A percentile compares a stretch with the other conserved stretches of the same genome.
Conservation (phyloP, 1,140 invertebrate species). For the Scaptomyza graminum region DNA sequence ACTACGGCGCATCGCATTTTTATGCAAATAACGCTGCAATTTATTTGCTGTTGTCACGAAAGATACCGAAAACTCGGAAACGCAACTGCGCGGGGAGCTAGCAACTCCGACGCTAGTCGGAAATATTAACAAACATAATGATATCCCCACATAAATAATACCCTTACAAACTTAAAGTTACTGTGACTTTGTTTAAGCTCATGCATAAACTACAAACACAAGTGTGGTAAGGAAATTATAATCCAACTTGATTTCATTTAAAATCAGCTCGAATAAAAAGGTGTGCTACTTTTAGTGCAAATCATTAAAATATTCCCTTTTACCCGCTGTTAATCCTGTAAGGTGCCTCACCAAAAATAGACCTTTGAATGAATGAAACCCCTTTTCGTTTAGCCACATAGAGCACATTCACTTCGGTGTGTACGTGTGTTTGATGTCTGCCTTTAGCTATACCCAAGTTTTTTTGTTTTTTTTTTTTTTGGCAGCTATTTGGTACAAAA, state of each 20-base stretch:
- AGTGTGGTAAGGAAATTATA: too few relatives aligned
- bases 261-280: too few relatives aligned
- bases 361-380: background rate
- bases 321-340: conserved; percentile 1
- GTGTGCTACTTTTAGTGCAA: background rate
- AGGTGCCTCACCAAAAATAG: conserved; percentile 4
- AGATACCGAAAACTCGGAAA: conserved; percentile 7
- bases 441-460: conserved; percentile 27
- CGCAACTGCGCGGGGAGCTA: background rate
- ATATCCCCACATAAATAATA: conserved; percentile 57
- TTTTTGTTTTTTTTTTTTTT: conserved; percentile 11
- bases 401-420: conserved; percentile 29
- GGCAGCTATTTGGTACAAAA: conserved; percentile 32
- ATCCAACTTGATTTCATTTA: too few relatives aligned
- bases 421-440: background rate
- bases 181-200: background rate
- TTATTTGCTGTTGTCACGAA: conserved; percentile 78
- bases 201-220: too few relatives aligned
- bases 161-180: conserved; percentile 27
- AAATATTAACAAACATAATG: conserved; percentile 72
- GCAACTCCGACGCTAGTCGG: conserved; percentile 54
- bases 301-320: conserved; percentile 1
- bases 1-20: conserved; percentile 63
- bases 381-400: conserved; percentile 4
- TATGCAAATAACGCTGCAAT: conserved; percentile 78